Conservation (phyloP, 64 coral and sea anemone species). For the Montipora cactus region DNA sequence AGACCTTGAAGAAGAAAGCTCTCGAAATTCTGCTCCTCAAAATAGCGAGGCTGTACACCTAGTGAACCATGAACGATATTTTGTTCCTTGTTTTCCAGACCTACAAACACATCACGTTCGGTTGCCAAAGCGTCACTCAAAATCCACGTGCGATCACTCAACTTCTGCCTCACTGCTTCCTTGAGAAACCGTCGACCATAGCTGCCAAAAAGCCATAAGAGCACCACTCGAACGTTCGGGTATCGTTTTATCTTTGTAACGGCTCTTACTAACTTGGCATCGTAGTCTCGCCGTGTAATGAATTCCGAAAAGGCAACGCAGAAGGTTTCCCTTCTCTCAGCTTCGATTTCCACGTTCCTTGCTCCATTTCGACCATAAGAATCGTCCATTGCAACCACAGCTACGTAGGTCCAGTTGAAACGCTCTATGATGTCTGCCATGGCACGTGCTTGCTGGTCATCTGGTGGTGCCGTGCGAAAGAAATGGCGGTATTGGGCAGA, state of each 20-base stretch:
- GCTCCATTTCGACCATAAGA: slow-evolving; percentile 62
- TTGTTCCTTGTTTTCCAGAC: background rate
- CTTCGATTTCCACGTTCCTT: slow-evolving; percentile 32
- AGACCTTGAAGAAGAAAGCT: background rate
- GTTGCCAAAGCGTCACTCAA: slow-evolving; percentile 46
- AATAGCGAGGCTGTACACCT: background rate
- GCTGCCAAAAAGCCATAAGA: slow-evolving; percentile 31
- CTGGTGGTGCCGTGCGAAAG: slow-evolving; percentile 58
- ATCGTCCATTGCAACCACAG: slow-evolving; percentile 61
- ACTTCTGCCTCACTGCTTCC: slow-evolving; percentile 8
- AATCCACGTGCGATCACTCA: slow-evolving; percentile 40
- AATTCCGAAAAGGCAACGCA: slow-evolving; percentile 57
- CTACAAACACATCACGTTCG: background rate
- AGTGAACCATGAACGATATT: slow-evolving; percentile 21
- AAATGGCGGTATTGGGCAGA: slow-evolving; percentile 38
- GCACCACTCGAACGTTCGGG: slow-evolving; percentile 1
- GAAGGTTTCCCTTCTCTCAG: slow-evolving; percentile 46
- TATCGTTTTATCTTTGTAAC: slow-evolving; percentile 11
- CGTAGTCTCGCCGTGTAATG: slow-evolving; percentile 32
- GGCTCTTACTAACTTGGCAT: background rate
- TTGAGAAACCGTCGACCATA: slow-evolving; percentile 12
- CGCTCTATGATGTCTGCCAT: slow-evolving; percentile 69
- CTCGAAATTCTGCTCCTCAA: slow-evolving; percentile 6
- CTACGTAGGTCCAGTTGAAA: slow-evolving; percentile 65
- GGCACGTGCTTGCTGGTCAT: slow-evolving; percentile 52